Evolutionary conservation across 2,113 vertebrate genomes (phyloP).

Genomic region (Tyrannus savana): DNA sequence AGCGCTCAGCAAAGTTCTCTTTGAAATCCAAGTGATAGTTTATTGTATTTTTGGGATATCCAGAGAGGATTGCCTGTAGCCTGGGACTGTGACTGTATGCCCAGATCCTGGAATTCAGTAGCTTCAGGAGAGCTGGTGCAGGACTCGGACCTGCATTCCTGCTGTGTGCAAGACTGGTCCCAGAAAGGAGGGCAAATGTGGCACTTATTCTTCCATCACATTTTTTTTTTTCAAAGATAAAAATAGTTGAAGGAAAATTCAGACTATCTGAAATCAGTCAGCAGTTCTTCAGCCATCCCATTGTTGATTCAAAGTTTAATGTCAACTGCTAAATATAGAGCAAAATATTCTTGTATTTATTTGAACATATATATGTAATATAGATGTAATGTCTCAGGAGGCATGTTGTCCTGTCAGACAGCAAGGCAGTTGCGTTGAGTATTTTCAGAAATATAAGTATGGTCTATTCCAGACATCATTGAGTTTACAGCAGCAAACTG

Average conservation of each 20-base stretch:
- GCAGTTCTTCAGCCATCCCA: background rate
- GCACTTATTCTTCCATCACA: background rate
- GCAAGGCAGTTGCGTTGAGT: background rate
- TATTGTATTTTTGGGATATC: rapidly evolving
- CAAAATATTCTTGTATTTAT: background rate
- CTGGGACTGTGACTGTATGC: rapidly evolving
- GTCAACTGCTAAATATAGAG: background rate
- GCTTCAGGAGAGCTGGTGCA: background rate
- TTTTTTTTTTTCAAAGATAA: background rate
- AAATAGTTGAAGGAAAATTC: background rate
- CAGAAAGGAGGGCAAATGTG: background rate
- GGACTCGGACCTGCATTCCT: rapidly evolving
- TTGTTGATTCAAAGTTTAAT: background rate
- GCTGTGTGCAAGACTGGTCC: background rate
- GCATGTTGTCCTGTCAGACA: background rate
- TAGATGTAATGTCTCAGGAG: background rate
- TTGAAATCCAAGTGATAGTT: background rate
- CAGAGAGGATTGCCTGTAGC: background rate
- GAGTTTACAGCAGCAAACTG: background rate
- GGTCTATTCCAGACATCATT: background rate
- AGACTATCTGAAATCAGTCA: background rate
- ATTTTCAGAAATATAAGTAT: background rate
- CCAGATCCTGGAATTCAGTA: background rate
- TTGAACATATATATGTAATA: background rate
- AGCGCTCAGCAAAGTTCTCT: background rate